phyloP scores from a whole-genome alignment of 2,888 invertebrate genomes.

The Oligia strigilis region DNA sequence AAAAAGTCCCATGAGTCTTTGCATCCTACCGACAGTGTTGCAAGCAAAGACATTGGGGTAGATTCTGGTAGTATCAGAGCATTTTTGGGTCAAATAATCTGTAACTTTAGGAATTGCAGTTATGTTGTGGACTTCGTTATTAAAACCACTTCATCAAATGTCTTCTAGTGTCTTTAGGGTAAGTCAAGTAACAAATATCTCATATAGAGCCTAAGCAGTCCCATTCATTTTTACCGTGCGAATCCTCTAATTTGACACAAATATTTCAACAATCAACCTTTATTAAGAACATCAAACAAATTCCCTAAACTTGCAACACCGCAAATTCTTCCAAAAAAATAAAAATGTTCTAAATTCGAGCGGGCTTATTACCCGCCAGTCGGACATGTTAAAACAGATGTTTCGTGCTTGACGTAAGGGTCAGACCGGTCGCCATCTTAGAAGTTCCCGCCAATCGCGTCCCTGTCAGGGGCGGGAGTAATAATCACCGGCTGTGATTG shows the following conservation, averaged over 20 bases:
- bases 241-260: background rate
- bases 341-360: slow-evolving; percentile 73
- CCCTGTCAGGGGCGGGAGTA: slow-evolving; percentile 85
- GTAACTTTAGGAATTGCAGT: background rate
- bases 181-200: background rate
- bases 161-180: background rate
- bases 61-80: background rate
- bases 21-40: slow-evolving; percentile 20
- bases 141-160: background rate
- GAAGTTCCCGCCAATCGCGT: slow-evolving; percentile 85
- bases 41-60: background rate
- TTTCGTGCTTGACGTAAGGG: slow-evolving; percentile 88
- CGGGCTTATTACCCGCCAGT: slow-evolving; percentile 85
- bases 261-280: background rate
- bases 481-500: slow-evolving; percentile 81
- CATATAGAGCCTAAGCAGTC: background rate
- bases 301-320: slow-evolving; percentile 23
- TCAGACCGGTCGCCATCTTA: slow-evolving; percentile 89
- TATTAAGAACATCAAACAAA: slow-evolving; percentile 1
- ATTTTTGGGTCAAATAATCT: background rate
- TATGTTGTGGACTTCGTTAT: background rate
- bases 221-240: background rate
- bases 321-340: slow-evolving; percentile 41
- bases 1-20: slow-evolving; percentile 50
- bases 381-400: slow-evolving; percentile 89